These are phyloP conservation scores for Tetrax tetrax DNA, from an alignment of 2,113 vertebrate genomes.

Conservation along the genomic window DNA sequence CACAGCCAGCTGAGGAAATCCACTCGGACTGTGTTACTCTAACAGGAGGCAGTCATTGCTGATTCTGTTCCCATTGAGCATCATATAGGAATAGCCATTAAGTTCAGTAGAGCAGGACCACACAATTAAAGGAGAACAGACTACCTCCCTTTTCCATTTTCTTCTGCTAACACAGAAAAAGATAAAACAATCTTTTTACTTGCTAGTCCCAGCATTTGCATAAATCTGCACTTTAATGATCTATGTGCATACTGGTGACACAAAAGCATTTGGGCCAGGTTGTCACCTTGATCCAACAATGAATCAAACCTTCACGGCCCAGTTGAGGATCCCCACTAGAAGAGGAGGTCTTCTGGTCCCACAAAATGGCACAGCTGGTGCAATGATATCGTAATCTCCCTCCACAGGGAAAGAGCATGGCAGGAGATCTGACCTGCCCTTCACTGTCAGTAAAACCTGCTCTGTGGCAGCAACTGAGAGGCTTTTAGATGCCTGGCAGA, in stretches of 20 bases:
- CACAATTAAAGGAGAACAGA: constrained; percentile 21
- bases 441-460: neutral
- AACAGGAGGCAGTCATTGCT: neutral
- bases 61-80: neutral
- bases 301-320: neutral
- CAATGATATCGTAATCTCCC: neutral
- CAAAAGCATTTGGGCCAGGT: neutral
- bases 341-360: neutral
- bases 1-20: neutral
- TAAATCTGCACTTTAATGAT: neutral
- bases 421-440: neutral
- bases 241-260: neutral
- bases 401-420: neutral
- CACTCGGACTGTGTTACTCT: neutral
- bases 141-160: constrained; percentile 25
- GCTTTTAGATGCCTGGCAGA: neutral
- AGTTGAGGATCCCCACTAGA: neutral
- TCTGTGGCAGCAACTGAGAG: neutral
- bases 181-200: neutral
- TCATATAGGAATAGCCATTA: neutral
- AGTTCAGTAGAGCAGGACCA: constrained; percentile 18
- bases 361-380: neutral
- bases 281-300: neutral
- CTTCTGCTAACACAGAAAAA: neutral
- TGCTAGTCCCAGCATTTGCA: neutral